Conservation (phyloP, 1,140 invertebrate genomes). For the Ridgeia piscesae region DNA sequence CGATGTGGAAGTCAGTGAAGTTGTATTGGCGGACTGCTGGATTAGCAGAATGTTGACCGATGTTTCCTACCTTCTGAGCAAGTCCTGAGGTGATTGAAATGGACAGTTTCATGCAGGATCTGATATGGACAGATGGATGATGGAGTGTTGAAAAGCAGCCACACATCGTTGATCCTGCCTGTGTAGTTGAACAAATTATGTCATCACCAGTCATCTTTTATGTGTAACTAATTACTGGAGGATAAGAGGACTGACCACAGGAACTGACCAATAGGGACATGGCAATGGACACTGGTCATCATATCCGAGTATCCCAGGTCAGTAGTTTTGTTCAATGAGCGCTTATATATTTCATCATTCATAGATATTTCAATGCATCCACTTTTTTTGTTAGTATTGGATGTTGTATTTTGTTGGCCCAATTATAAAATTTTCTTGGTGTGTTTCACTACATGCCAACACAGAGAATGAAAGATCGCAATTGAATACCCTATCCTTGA, state of each 20-base stretch:
- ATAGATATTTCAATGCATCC: no score
- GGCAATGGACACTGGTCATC: neutral
- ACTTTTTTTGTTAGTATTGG: no score
- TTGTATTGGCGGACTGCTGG: neutral
- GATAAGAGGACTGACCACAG: neutral
- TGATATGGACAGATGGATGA: neutral
- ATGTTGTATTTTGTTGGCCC: no score
- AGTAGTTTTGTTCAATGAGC: neutral
- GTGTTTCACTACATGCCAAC: no score
- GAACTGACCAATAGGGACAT: no score
- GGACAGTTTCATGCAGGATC: neutral
- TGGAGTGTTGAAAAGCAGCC: neutral
- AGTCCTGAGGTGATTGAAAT: neutral
- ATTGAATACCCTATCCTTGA: no score
- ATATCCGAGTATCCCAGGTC: neutral
- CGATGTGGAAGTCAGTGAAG: no score
- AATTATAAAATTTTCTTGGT: no score
- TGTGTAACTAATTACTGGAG: neutral
- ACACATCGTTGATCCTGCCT: neutral
- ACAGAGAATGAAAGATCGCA: no score
- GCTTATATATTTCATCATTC: no score
- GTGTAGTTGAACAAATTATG: neutral
- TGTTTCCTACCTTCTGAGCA: no score
- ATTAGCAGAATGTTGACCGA: neutral
- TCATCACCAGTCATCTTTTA: neutral